Percentiles rank a stretch among this genome's conserved stretches.
phyloP scores from a whole-genome alignment of 2,888 invertebrate genomes.

The Diaperis boleti region DNA sequence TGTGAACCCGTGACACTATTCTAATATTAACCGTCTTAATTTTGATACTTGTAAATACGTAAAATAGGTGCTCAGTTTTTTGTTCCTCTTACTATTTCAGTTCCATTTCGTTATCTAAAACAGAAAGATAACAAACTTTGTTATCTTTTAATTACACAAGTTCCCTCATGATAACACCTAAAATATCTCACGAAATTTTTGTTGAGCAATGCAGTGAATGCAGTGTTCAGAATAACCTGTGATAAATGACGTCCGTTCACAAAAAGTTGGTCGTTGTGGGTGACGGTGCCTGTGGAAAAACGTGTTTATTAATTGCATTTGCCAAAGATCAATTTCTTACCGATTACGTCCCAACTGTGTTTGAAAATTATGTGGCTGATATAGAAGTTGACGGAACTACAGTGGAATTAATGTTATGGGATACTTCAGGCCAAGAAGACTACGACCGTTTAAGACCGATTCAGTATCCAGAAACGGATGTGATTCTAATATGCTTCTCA shows the following conservation, averaged over 20 bases:
- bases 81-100: too few species aligned
- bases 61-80: too few species aligned
- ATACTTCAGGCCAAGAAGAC: constrained; percentile 98
- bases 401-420: constrained; percentile 94
- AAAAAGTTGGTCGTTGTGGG: constrained; percentile 98
- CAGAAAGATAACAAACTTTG: neutral
- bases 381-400: constrained; percentile 95
- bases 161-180: neutral
- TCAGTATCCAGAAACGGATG: constrained; percentile 98
- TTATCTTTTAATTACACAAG: neutral
- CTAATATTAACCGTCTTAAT: too few species aligned
- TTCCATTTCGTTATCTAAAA: neutral
- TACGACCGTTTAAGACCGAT: constrained; percentile 96
- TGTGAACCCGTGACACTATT: too few species aligned
- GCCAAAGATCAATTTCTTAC: constrained; percentile 99
- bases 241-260: constrained; percentile 69
- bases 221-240: too few species aligned
- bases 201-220: constrained; percentile 3
- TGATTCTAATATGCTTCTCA: constrained; percentile 99
- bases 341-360: constrained; percentile 99
- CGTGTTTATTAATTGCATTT: constrained; percentile 98
- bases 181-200: neutral
- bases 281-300: constrained; percentile 99
- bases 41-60: too few species aligned
- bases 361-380: constrained; percentile 99